phyloP scores from a whole-genome alignment of 2,113 vertebrate species.

The Edolisoma coerulescens region DNA sequence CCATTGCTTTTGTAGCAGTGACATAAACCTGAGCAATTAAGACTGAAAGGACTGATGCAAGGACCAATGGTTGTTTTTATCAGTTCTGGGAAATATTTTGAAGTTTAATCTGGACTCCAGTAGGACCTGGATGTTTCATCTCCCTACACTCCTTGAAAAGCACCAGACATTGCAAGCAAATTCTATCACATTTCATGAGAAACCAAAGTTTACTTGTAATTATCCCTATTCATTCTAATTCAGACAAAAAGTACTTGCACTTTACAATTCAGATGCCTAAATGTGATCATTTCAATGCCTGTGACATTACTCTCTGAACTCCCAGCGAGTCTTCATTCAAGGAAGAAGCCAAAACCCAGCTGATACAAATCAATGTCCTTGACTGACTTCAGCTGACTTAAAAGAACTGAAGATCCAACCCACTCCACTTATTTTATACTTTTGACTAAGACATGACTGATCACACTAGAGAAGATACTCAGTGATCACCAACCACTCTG shows the following conservation, averaged over 20 bases:
- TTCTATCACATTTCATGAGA: neutral
- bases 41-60: neutral
- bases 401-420: neutral
- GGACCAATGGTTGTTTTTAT: neutral
- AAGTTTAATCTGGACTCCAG: neutral
- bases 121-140: neutral
- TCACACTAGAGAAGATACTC: neutral
- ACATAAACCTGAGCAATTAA: neutral
- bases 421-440: neutral
- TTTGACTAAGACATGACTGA: neutral
- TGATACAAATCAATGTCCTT: neutral
- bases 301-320: neutral
- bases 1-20: neutral
- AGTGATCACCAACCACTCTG: neutral
- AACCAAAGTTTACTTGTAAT: neutral
- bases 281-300: neutral
- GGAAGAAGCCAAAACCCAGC: neutral
- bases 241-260: neutral
- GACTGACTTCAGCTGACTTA: neutral
- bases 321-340: neutral
- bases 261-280: neutral
- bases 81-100: neutral
- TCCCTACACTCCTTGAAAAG: neutral
- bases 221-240: neutral
- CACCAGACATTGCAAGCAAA: neutral